A percentile compares a stretch with the other conserved stretches of the same genome.
Conservation (phyloP, 2,888 invertebrate genomes). For the Caenorhabditis sp. region DNA sequence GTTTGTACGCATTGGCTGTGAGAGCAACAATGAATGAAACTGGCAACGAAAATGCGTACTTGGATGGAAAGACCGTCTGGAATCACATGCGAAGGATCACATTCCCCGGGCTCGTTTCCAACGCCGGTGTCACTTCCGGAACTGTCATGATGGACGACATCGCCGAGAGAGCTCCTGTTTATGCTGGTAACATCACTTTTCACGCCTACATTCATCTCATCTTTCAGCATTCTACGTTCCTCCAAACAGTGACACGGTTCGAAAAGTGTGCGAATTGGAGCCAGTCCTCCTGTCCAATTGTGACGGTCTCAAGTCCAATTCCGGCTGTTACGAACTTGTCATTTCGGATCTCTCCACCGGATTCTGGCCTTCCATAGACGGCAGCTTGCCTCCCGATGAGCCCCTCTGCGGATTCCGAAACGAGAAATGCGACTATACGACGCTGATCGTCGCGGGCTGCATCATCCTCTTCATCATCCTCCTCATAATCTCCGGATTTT, state of each 20-base stretch:
- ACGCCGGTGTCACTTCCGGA: constrained; percentile 73
- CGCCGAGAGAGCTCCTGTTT: constrained; percentile 76
- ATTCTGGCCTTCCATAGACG: constrained; percentile 77
- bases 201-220: background rate
- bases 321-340: constrained; percentile 74
- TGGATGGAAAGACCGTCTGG: constrained; percentile 75
- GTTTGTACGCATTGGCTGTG: constrained; percentile 75
- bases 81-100: constrained; percentile 75
- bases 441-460: constrained; percentile 59
- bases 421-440: constrained; percentile 71
- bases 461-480: constrained; percentile 52
- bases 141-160: constrained; percentile 77
- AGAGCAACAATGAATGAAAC: constrained; percentile 67
- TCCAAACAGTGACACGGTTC: constrained; percentile 75
- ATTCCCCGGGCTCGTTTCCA: constrained; percentile 72
- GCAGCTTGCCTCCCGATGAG: constrained; percentile 70
- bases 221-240: constrained; percentile 73
- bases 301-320: constrained; percentile 72
- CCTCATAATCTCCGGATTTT: constrained; percentile 58
- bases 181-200: constrained; percentile 63
- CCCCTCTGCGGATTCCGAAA: constrained; percentile 76
- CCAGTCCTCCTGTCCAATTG: constrained; percentile 71
- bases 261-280: constrained; percentile 76
- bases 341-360: constrained; percentile 74
- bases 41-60: constrained; percentile 66